Percentiles rank a stretch among this genome's conserved stretches.
phyloP scores from a whole-genome alignment of 2,797 vertebrate genomes.

The Mionectes olivaceus region DNA sequence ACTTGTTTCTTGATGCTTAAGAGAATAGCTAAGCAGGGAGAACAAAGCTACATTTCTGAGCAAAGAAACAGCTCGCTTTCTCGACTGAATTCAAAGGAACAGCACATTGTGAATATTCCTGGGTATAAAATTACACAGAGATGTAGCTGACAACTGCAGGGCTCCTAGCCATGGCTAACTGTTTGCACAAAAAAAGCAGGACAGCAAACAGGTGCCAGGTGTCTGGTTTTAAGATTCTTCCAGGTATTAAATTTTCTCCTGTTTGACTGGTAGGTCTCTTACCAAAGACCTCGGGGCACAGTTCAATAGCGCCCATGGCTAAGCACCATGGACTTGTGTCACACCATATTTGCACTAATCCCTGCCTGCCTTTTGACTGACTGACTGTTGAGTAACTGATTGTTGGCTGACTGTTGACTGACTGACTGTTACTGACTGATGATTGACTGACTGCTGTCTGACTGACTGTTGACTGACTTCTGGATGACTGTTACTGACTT shows the following conservation, averaged over 20 bases:
- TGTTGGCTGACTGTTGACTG: too few relatives aligned
- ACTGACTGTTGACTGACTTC: too few relatives aligned
- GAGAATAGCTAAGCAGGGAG: background rate
- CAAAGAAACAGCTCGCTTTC: slow-evolving; percentile 6
- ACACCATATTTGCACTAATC: background rate
- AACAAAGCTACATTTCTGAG: slow-evolving; percentile 14
- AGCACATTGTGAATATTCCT: background rate
- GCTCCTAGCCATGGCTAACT: background rate
- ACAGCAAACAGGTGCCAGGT: background rate
- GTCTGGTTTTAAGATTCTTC: background rate
- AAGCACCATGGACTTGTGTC: background rate
- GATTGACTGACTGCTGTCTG: too few relatives aligned
- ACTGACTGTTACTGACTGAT: too few relatives aligned
- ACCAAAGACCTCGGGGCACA: background rate
- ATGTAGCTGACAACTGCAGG: background rate
- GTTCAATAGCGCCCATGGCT: background rate
- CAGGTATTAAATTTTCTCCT: background rate
- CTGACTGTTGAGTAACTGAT: too few relatives aligned
- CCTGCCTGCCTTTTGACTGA: background rate
- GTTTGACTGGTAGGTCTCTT: background rate
- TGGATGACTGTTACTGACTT: too few relatives aligned
- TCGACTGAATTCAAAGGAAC: background rate
- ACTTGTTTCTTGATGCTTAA: background rate
- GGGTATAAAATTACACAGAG: background rate
- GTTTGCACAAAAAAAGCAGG: background rate